These are phyloP conservation scores for Saccostrea glomerata DNA, from an alignment of 1,140 invertebrate genomes.

Conservation along the genomic window DNA sequence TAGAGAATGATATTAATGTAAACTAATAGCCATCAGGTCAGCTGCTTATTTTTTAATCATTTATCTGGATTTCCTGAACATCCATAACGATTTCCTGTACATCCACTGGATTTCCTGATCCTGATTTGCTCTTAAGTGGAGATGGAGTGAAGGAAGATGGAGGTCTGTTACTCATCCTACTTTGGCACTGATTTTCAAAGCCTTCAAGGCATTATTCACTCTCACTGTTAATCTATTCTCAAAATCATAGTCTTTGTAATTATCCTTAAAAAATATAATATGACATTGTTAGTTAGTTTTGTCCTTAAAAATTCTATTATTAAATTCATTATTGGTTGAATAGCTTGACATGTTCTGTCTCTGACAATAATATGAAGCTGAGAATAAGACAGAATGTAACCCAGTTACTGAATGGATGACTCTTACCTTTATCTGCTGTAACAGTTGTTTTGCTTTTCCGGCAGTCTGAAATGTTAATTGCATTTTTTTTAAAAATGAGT, in stretches of 20 bases:
- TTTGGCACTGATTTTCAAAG: conserved; percentile 61
- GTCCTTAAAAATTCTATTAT: not conserved
- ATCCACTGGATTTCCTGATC: not conserved
- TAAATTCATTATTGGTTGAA: not conserved
- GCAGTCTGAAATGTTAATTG: conserved; percentile 60
- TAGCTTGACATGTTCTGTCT: not conserved
- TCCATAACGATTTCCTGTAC: not conserved
- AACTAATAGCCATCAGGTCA: too few relatives aligned
- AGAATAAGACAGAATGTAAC: not conserved
- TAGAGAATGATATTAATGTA: too few relatives aligned
- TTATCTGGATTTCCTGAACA: not conserved
- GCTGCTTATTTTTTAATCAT: too few relatives aligned
- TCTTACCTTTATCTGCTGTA: conserved; percentile 70
- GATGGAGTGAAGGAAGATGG: not conserved
- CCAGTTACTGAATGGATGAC: not conserved
- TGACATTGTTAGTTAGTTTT: not conserved
- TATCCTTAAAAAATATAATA: conserved; percentile 68
- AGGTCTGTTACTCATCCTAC: conserved; percentile 30
- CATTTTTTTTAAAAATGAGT: too few relatives aligned
- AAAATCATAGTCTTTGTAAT: conserved; percentile 86
- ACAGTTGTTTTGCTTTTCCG: conserved; percentile 62
- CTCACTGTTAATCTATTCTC: conserved; percentile 84
- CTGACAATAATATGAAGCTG: not conserved
- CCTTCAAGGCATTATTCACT: conserved; percentile 82
- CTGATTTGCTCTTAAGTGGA: not conserved